phyloP scores from a whole-genome alignment of 2,888 invertebrate species.

The Furcula furcula region DNA sequence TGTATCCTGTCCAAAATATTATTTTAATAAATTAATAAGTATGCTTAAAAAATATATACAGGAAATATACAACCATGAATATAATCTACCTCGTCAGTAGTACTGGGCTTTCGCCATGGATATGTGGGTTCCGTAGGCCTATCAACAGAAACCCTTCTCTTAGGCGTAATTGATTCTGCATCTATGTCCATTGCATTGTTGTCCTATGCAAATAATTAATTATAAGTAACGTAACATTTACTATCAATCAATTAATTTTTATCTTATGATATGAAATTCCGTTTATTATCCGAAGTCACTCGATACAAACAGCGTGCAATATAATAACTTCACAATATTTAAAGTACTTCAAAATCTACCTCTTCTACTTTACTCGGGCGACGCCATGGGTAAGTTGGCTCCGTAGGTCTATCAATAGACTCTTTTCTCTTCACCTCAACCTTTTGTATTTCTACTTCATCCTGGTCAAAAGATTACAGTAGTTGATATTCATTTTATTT shows the following conservation, averaged over 20 bases:
- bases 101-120: conserved; percentile 25
- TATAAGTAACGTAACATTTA: too few species aligned
- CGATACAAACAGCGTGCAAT: too few species aligned
- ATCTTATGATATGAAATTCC: too few species aligned
- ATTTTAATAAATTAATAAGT: background rate
- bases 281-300: too few species aligned
- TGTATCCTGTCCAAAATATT: conserved; percentile 13
- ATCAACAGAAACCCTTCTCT: conserved; percentile 20
- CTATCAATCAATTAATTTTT: too few species aligned
- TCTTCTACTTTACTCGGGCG: conserved; percentile 21
- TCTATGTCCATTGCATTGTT: conserved; percentile 18
- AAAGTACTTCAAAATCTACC: conserved; percentile 14
- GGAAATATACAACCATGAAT: background rate
- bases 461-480: conserved; percentile 3
- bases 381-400: conserved; percentile 20
- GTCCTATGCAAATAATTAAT: too few species aligned
- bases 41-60: background rate
- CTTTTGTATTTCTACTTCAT: conserved; percentile 5
- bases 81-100: conserved; percentile 18
- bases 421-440: conserved; percentile 13
- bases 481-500: too few species aligned
- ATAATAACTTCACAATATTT: background rate
- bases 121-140: conserved; percentile 25
- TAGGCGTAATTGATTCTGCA: conserved; percentile 8
- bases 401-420: conserved; percentile 19